Percentiles rank a stretch among this genome's conserved stretches.
Conservation (phyloP, 2,113 vertebrate genomes). For the Tupaia chinensis region DNA sequence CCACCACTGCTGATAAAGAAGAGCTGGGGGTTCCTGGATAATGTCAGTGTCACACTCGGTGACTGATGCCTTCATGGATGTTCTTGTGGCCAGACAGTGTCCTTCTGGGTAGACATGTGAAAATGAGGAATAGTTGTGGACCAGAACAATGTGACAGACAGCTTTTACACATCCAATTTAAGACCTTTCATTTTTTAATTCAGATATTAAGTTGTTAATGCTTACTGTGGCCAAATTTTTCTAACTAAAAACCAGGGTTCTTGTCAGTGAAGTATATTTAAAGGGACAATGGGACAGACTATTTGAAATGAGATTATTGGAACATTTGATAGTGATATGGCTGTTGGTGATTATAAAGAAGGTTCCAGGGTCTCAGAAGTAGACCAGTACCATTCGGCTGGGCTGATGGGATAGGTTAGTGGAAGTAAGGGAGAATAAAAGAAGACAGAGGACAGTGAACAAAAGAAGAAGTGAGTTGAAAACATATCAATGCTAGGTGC, state of each 20-base stretch:
- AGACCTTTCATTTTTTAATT: slow-evolving; percentile 1
- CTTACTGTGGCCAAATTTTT: not conserved
- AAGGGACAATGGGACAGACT: not conserved
- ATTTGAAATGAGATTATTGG: slow-evolving; percentile 6
- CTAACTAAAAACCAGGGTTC: not conserved
- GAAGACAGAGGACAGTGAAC: not conserved
- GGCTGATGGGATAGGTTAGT: not conserved
- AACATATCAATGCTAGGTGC: not conserved
- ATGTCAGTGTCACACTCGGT: not conserved
- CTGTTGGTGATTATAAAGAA: not conserved
- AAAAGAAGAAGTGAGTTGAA: not conserved
- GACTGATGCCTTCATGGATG: not conserved
- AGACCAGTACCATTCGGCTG: not conserved
- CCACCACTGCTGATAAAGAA: slow-evolving; percentile 1
- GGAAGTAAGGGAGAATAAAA: not conserved
- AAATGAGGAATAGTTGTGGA: not conserved
- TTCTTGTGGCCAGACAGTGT: not conserved
- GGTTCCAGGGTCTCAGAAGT: not conserved
- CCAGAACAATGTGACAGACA: not conserved
- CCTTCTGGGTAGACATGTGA: not conserved
- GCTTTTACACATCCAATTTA: not conserved
- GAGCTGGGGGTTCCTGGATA: slow-evolving; percentile 12
- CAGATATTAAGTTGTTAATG: not conserved
- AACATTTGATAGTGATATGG: not conserved
- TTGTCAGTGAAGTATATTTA: slow-evolving; percentile 30